Percentiles rank a stretch among this genome's conserved stretches.
Evolutionary conservation across 35 echinoderm and acorn worm genomes (phyloP).

Genomic region (Heliocidaris tuberculata): DNA sequence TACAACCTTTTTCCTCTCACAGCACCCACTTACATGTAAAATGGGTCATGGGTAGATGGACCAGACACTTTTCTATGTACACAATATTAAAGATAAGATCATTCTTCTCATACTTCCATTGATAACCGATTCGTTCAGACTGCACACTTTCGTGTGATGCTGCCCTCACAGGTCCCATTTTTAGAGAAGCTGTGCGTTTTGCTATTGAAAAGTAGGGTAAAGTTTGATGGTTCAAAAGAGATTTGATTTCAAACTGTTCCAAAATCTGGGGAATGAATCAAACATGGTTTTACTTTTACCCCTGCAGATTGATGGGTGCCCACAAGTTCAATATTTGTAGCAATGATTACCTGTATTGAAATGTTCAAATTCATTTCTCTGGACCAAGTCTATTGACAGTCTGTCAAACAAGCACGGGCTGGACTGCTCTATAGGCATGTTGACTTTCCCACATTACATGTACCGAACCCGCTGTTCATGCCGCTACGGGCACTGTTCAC

Average conservation of each 20-base stretch:
- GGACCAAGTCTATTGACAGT: neutral
- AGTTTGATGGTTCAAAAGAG: neutral
- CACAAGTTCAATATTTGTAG: neutral
- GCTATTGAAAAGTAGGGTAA: neutral
- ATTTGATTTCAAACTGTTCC: neutral
- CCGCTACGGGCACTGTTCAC: neutral
- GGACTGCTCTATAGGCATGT: neutral
- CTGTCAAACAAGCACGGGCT: neutral
- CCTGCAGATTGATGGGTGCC: neutral
- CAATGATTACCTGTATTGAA: neutral
- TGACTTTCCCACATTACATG: neutral
- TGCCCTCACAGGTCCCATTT: neutral
- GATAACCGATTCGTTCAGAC: neutral
- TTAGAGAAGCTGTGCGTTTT: neutral
- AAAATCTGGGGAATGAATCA: neutral
- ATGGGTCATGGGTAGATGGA: neutral
- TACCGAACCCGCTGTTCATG: neutral
- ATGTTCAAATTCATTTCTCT: neutral
- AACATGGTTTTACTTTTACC: neutral
- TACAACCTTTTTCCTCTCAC: neutral
- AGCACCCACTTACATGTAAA: neutral
- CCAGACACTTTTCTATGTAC: neutral
- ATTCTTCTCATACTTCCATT: neutral
- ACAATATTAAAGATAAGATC: neutral
- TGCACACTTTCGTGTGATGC: neutral